Conservation (phyloP, 2,113 vertebrate species). For the Ictidomys tridecemlineatus region DNA sequence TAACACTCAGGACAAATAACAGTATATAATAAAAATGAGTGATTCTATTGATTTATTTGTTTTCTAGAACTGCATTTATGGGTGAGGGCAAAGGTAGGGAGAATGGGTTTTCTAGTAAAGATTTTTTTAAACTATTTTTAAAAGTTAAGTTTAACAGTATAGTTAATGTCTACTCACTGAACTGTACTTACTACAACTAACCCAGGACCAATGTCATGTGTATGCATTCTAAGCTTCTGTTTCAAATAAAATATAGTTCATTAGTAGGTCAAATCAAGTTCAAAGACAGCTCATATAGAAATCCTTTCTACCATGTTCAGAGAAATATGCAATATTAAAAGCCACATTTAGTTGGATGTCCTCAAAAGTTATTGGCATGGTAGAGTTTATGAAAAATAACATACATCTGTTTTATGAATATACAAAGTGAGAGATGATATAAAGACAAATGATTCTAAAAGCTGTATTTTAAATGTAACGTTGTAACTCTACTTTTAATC, state of each 20-base stretch:
- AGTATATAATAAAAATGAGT: neutral
- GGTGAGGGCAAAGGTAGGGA: neutral
- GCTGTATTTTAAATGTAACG: neutral
- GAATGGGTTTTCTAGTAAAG: neutral
- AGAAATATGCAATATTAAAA: neutral
- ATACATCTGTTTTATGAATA: neutral
- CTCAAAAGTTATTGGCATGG: neutral
- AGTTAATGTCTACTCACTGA: neutral
- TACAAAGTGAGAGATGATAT: neutral
- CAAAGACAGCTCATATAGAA: neutral
- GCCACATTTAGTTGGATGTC: neutral
- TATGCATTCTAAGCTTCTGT: conserved; percentile 8
- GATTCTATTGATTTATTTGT: neutral
- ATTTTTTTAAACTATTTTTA: neutral
- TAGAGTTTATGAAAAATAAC: neutral
- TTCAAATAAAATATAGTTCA: neutral
- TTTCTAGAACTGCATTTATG: neutral
- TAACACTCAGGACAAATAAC: neutral
- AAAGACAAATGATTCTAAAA: neutral
- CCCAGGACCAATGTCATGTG: neutral
- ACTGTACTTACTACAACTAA: neutral
- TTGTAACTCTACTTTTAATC: neutral
- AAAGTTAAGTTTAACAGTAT: neutral
- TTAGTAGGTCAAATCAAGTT: neutral
- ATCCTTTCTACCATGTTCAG: neutral